Percentiles rank a stretch among this genome's conserved stretches.
These are phyloP conservation scores for Acronicta alni DNA, from an alignment of 2,888 invertebrate species.

Conservation along the genomic window DNA sequence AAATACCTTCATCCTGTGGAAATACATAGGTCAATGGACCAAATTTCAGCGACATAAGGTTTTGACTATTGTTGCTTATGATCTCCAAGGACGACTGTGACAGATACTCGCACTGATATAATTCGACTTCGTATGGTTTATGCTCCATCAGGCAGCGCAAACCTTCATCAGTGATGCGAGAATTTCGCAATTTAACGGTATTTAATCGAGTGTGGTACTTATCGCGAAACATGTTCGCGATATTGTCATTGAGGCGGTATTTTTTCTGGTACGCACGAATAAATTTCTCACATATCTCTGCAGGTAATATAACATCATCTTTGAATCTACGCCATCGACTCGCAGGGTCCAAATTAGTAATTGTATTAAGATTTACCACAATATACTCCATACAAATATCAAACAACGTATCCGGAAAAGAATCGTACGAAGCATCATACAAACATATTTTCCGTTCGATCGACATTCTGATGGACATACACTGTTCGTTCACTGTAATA, in stretches of 20 bases:
- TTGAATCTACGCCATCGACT: slow-evolving; percentile 86
- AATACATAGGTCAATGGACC: slow-evolving; percentile 91
- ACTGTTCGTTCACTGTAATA: slow-evolving; percentile 56
- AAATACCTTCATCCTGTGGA: slow-evolving; percentile 82
- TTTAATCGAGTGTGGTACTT: slow-evolving; percentile 91
- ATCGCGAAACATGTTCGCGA: slow-evolving; percentile 92
- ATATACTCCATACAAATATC: slow-evolving; percentile 91
- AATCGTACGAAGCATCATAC: slow-evolving; percentile 67
- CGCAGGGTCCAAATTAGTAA: slow-evolving; percentile 85
- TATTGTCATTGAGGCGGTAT: slow-evolving; percentile 90
- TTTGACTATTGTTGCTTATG: slow-evolving; percentile 92
- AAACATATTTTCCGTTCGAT: slow-evolving; percentile 64
- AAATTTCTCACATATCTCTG: slow-evolving; percentile 92
- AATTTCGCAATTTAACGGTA: slow-evolving; percentile 92
- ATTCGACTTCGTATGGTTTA: slow-evolving; percentile 92
- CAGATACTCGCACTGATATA: slow-evolving; percentile 92
- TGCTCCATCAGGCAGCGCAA: slow-evolving; percentile 92
- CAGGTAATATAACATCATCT: slow-evolving; percentile 91
- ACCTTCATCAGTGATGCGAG: slow-evolving; percentile 92
- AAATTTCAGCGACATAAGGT: slow-evolving; percentile 92
- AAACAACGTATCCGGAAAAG: slow-evolving; percentile 89
- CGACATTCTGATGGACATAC: slow-evolving; percentile 68
- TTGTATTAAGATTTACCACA: slow-evolving; percentile 90
- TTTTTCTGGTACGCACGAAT: slow-evolving; percentile 89
- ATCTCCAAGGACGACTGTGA: slow-evolving; percentile 90